Percentiles rank a stretch among this genome's conserved stretches.
Evolutionary conservation across 1,140 invertebrate genomes (phyloP).

Genomic region (Pomacea maculata): DNA sequence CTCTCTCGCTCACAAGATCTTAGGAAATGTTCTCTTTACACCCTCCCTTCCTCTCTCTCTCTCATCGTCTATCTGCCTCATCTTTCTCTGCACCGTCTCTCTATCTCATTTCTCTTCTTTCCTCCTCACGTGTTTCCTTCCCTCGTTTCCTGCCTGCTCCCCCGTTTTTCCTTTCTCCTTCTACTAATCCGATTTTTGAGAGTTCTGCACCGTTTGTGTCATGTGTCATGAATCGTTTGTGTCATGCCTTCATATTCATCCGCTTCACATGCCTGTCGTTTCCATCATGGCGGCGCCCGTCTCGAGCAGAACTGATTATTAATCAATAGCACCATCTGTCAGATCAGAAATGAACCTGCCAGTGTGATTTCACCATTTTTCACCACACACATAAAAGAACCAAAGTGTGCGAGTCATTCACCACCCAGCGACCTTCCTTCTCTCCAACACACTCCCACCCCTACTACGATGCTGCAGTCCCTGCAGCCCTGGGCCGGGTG

Average conservation of each 20-base stretch:
- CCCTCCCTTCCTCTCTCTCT: conserved; percentile 8
- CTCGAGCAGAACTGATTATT: conserved; percentile 22
- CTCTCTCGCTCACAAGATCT: neutral
- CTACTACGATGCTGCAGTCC: neutral
- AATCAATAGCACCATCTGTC: conserved; percentile 29
- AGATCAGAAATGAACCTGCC: conserved; percentile 6
- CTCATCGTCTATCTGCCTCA: conserved; percentile 2
- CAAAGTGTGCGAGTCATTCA: neutral
- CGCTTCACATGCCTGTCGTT: too few relatives aligned
- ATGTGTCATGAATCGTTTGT: too few relatives aligned
- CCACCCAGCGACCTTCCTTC: neutral
- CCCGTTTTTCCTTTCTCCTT: conserved; percentile 2
- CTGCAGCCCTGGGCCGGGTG: too few relatives aligned
- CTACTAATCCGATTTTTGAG: neutral
- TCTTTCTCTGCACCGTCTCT: neutral
- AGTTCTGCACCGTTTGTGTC: neutral
- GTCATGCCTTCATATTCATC: too few relatives aligned
- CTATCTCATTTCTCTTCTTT: neutral
- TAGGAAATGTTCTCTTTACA: neutral
- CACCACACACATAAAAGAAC: too few relatives aligned
- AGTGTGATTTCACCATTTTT: too few relatives aligned
- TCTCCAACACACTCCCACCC: neutral
- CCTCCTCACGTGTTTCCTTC: neutral
- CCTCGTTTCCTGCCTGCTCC: neutral
- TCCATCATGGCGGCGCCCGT: neutral